phyloP scores from a whole-genome alignment of 92 coral and sea anemone species.

The Umimayanthus chanpuru region DNA sequence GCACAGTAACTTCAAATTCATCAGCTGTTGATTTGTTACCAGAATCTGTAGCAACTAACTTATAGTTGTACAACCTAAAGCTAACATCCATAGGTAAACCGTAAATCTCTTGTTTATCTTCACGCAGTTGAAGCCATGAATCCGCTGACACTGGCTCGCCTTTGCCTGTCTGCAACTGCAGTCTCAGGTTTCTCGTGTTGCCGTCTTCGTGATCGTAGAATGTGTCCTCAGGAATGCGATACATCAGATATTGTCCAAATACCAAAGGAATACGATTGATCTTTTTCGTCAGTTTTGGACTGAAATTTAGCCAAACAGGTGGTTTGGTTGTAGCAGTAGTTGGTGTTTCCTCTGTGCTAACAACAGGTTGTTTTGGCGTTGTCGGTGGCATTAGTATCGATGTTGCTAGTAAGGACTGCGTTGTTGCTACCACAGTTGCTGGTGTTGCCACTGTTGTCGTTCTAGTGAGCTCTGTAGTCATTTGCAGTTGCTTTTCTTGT shows the following conservation, averaged over 20 bases:
- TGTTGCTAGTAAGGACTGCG: neutral
- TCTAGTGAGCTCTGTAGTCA: neutral
- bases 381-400: neutral
- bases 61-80: conserved; percentile 40
- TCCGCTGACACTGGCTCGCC: conserved; percentile 58
- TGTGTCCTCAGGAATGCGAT: conserved; percentile 67
- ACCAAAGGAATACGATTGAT: conserved; percentile 59
- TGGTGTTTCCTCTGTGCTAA: neutral
- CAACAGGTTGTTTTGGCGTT: neutral
- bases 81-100: conserved; percentile 38
- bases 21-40: conserved; percentile 63
- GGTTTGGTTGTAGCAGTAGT: conserved; percentile 6
- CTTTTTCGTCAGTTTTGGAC: conserved; percentile 57
- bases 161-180: conserved; percentile 61
- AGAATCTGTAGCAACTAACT: conserved; percentile 73
- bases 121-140: conserved; percentile 82
- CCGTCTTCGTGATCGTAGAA: conserved; percentile 86
- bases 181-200: conserved; percentile 70
- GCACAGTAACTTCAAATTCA: conserved; percentile 74
- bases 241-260: conserved; percentile 69
- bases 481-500: neutral
- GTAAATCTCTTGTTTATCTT: conserved; percentile 51
- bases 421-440: neutral
- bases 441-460: neutral
- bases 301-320: conserved; percentile 22